Conservation (phyloP, 2,113 vertebrate species). For the Meleagris gallopavo region DNA sequence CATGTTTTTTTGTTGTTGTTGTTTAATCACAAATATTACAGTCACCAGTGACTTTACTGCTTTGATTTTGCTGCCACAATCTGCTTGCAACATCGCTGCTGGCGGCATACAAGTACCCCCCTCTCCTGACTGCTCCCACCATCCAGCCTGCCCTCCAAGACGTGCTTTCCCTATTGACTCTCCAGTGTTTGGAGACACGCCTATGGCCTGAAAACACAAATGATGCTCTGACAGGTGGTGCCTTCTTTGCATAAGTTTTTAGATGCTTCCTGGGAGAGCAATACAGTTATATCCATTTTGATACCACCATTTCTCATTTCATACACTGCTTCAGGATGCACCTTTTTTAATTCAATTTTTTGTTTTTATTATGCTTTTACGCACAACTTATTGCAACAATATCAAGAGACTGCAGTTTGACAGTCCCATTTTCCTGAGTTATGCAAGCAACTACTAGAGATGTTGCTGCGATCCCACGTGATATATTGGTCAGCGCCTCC, state of each 20-base stretch:
- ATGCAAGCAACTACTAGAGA: background rate
- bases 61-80: background rate
- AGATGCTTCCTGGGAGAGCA: too few species aligned
- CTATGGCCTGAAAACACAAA: background rate
- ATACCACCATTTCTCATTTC: background rate
- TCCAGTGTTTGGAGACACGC: background rate
- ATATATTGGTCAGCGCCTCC: background rate
- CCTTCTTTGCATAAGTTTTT: rapidly evolving
- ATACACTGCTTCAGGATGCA: background rate
- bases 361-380: background rate
- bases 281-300: background rate
- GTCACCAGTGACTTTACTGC: background rate
- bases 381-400: background rate
- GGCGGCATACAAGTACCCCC: background rate
- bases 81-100: rapidly evolving
- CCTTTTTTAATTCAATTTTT: background rate
- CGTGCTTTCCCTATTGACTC: background rate
- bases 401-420: background rate
- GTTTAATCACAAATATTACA: background rate
- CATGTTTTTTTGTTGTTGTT: background rate
- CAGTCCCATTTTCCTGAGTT: background rate
- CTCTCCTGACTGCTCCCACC: background rate
- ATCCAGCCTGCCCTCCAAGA: background rate
- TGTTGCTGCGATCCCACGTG: background rate
- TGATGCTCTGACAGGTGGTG: background rate